These are phyloP conservation scores for Rhagophthalmus giganteus DNA, from an alignment of 2,888 invertebrate species.

Conservation along the genomic window DNA sequence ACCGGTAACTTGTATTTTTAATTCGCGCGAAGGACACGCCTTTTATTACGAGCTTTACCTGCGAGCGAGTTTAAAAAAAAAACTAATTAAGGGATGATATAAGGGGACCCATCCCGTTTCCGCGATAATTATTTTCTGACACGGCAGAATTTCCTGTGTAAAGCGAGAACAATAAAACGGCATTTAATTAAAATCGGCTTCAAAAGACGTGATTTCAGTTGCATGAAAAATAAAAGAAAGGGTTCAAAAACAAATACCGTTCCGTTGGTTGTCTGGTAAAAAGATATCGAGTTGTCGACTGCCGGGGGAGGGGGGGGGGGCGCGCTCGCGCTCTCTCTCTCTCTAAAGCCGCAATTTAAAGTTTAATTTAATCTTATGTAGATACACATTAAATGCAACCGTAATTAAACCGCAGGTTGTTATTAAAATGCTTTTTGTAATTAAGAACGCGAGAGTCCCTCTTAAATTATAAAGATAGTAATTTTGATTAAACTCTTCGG, in stretches of 20 bases:
- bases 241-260: not conserved
- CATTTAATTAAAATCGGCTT: conserved; percentile 14
- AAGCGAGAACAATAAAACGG: conserved; percentile 7
- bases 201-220: not conserved
- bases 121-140: not conserved
- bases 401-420: conserved; percentile 30
- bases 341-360: conserved; percentile 21
- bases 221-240: conserved; percentile 2
- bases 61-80: not conserved
- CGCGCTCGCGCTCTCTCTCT: too few species aligned
- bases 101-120: not conserved
- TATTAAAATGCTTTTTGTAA: conserved; percentile 30
- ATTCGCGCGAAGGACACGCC: too few species aligned
- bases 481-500: conserved; percentile 13
- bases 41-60: too few species aligned
- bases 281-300: not conserved
- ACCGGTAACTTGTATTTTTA: not conserved
- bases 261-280: too few species aligned
- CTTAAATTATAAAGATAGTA: conserved; percentile 11
- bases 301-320: not conserved
- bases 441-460: conserved; percentile 18
- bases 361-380: conserved; percentile 25
- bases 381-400: conserved; percentile 25
- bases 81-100: not conserved
- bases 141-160: not conserved